A percentile compares a stretch with the other conserved stretches of the same genome.
These are phyloP conservation scores for Tylochromis polylepis DNA, from an alignment of 2,113 vertebrate species.

Conservation along the genomic window DNA sequence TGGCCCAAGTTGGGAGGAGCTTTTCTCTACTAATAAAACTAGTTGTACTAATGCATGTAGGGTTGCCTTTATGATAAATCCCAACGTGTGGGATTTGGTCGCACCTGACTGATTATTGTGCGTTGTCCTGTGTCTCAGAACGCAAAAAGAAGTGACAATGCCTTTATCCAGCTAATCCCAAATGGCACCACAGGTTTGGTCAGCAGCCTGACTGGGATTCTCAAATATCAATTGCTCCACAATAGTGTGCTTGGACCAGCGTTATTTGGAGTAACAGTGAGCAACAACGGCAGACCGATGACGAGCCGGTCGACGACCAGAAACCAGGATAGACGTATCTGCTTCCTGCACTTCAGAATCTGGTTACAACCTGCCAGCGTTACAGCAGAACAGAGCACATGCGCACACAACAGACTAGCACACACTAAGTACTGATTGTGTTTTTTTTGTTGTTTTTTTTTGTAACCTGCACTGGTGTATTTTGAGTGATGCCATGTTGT, in stretches of 20 bases:
- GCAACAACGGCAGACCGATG: neutral
- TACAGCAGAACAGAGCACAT: fast-evolving
- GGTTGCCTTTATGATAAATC: neutral
- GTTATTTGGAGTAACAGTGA: neutral
- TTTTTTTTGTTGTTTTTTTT: neutral
- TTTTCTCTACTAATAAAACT: neutral
- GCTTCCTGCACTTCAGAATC: neutral
- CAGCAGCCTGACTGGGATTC: neutral
- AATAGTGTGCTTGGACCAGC: neutral
- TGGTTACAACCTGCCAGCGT: fast-evolving
- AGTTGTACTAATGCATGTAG: neutral
- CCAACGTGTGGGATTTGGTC: neutral
- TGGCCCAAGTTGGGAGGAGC: neutral
- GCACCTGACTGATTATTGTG: neutral
- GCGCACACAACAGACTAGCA: neutral
- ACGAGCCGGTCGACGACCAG: neutral
- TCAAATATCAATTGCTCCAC: neutral
- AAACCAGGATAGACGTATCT: neutral
- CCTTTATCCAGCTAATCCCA: neutral
- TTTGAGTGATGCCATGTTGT: fast-evolving
- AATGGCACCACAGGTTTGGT: neutral
- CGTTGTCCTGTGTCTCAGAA: neutral
- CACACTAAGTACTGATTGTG: neutral
- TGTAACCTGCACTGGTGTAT: neutral
- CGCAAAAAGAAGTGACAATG: neutral